Base-by-base conservation (phyloP, 2,797 vertebrate species). In the Tangara arthus region DNA sequence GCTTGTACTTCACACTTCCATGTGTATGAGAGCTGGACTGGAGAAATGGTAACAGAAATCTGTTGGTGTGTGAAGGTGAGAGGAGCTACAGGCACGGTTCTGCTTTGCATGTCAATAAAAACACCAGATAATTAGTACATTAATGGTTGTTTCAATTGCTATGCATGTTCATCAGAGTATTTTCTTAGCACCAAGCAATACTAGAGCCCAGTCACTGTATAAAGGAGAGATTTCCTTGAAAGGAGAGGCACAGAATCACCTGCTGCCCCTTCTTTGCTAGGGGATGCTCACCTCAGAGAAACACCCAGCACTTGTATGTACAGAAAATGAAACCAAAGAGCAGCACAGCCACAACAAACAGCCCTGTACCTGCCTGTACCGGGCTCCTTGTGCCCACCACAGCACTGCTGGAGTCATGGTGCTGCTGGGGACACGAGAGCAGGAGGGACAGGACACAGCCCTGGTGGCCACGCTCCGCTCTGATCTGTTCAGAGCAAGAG, bases 281-380 rank as follows among this genome's bases (percentile, higher is more conserved):
- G 17, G 3, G 23, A 35, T 4, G 2, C 28, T 35, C 30, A 10
- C 35, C 39, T 42, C 50, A 65, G 70, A 84, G 59, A 17, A 66
- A 19, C 39, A n/a, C 2, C 5, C 27, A n/a, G 10, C 20, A 6
- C 13, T 9, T 17, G 14, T 22, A 30, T 0, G 2, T 5, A 11
- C 8, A 44, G 52, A n/a, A 50, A 59, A 35, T 5, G 10, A 30
- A 55, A 71, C 7, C 11, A 11, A 50, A 87, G 41, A 63, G 15
- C 41, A 75, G 34, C 24, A 34, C 21, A 37, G 24, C 2, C 55
- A 34, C 19, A 52, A 11, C 24, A 42, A 50, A 5, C 10, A 44
- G 0, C 4, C 0, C 2, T 3, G 5, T 3, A 24, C 4, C 26
- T n/a, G 34, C 30, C 59, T 21, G 27, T 2, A 1, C 9, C 6